These are phyloP conservation scores for Sinosuthora webbiana DNA, from an alignment of 2,113 vertebrate species.

Conservation along the genomic window DNA sequence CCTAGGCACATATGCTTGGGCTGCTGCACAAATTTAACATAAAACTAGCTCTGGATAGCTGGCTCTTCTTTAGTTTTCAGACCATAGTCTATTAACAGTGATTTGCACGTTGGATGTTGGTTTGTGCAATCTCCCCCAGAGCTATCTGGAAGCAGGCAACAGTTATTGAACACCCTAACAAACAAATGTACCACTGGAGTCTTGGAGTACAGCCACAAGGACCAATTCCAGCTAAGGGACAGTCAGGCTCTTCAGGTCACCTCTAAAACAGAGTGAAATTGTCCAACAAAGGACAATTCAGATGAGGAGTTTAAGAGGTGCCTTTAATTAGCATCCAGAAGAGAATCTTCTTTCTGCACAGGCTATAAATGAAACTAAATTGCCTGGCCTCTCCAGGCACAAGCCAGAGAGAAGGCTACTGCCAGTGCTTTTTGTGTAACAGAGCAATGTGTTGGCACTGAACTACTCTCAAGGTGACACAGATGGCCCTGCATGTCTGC, in stretches of 20 bases:
- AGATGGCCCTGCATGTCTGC: conserved; percentile 41
- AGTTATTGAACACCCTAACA: not conserved
- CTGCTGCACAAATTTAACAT: not conserved
- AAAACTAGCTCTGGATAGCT: not conserved
- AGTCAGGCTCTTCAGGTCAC: not conserved
- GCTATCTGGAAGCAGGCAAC: not conserved
- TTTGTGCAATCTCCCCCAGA: not conserved
- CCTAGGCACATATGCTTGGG: not conserved
- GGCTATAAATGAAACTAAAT: not conserved
- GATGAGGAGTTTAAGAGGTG: not conserved
- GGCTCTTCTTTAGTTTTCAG: not conserved
- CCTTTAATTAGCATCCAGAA: conserved; percentile 21
- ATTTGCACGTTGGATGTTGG: not conserved
- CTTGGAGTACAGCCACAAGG: not conserved
- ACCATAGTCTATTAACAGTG: not conserved
- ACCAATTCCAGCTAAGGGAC: not conserved
- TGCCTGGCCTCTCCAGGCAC: not conserved
- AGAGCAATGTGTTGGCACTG: conserved; percentile 2
- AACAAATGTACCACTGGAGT: not conserved
- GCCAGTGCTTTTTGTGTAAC: not conserved
- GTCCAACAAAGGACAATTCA: not conserved
- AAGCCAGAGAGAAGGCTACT: not conserved
- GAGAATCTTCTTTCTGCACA: not conserved
- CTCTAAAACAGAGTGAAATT: not conserved
- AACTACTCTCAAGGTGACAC: conserved; percentile 55